These are phyloP conservation scores for Gasteruption jaculator DNA, from an alignment of 2,888 invertebrate species.

Conservation along the genomic window DNA sequence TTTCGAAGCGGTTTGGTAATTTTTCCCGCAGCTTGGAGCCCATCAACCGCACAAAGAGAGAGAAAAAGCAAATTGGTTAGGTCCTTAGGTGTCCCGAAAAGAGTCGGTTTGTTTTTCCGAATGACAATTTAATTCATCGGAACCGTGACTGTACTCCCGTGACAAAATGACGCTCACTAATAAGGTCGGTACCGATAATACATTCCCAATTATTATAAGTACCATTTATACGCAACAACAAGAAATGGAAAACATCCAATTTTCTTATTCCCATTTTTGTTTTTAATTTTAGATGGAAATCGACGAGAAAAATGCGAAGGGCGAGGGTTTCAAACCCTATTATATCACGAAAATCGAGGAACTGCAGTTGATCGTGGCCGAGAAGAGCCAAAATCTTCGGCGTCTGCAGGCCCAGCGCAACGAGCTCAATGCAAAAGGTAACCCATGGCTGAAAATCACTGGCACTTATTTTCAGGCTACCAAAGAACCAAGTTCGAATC, in stretches of 20 bases:
- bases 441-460: not conserved
- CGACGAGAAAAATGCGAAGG: conserved; percentile 61
- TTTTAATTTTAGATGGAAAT: conserved; percentile 64
- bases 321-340: conserved; percentile 91
- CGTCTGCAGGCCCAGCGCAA: conserved; percentile 97
- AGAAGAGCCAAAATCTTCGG: conserved; percentile 94
- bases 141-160: too few species aligned
- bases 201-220: too few species aligned
- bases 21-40: too few species aligned
- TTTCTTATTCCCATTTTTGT: conserved; percentile 11
- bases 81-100: too few species aligned
- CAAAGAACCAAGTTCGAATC: not conserved
- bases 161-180: conserved; percentile 44
- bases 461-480: not conserved
- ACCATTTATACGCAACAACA: too few species aligned
- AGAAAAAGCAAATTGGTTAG: too few species aligned
- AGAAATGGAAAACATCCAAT: conserved; percentile 1
- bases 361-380: conserved; percentile 91
- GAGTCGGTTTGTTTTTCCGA: too few species aligned
- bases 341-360: conserved; percentile 98
- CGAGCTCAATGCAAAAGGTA: conserved; percentile 97
- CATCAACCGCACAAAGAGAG: too few species aligned
- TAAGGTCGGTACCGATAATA: conserved; percentile 42
- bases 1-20: too few species aligned
- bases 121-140: too few species aligned